These are phyloP conservation scores for Eulemur rubriventer DNA, from an alignment of 2,797 vertebrate species.

Conservation along the genomic window DNA sequence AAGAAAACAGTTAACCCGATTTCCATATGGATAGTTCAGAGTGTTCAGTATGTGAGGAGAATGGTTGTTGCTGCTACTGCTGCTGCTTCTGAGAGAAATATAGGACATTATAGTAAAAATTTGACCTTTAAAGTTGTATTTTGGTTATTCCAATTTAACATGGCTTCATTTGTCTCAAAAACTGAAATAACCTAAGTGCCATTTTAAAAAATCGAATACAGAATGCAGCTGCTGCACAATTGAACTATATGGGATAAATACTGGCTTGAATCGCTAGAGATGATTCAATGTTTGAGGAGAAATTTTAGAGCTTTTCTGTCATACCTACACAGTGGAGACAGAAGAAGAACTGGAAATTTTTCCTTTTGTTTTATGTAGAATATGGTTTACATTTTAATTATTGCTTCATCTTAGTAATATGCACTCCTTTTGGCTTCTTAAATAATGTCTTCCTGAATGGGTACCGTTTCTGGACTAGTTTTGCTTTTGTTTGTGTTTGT, in stretches of 20 bases:
- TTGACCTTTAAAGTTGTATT: constrained; percentile 33
- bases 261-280: constrained; percentile 39
- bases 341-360: constrained; percentile 16
- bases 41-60: neutral
- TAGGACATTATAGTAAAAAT: neutral
- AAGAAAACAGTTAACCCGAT: neutral
- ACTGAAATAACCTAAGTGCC: neutral
- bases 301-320: constrained; percentile 30
- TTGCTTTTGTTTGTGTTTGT: neutral
- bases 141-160: neutral
- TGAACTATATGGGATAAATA: neutral
- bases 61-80: neutral
- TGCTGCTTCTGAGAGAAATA: neutral
- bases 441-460: neutral
- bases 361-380: constrained; percentile 9
- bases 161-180: constrained; percentile 49
- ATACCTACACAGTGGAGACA: constrained; percentile 5
- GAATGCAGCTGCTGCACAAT: neutral
- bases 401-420: constrained; percentile 37
- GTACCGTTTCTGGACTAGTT: neutral
- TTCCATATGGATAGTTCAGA: neutral
- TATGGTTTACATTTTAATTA: constrained; percentile 47
- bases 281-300: constrained; percentile 45
- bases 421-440: neutral
- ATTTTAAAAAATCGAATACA: neutral